phyloP scores from a whole-genome alignment of 2,113 vertebrate genomes.

The Malurus melanocephalus region DNA sequence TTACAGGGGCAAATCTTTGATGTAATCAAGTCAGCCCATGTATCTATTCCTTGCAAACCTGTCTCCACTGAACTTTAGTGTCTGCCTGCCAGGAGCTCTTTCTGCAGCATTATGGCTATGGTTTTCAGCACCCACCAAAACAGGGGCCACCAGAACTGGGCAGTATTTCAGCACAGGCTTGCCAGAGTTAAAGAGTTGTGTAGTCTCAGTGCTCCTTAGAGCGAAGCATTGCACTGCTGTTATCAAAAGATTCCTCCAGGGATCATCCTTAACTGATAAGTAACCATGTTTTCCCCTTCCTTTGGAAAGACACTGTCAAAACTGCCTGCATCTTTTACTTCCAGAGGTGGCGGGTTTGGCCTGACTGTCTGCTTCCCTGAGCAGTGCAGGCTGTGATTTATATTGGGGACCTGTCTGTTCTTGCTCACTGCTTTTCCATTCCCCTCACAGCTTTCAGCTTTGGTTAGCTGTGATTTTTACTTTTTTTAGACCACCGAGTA shows the following conservation, averaged over 20 bases:
- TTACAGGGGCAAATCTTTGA: background rate
- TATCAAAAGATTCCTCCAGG: rapidly evolving
- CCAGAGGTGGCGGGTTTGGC: background rate
- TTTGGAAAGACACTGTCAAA: background rate
- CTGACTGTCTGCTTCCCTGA: background rate
- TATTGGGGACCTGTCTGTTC: background rate
- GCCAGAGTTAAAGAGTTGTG: background rate
- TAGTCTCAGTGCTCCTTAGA: background rate
- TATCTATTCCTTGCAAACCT: background rate
- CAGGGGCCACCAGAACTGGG: too few relatives aligned
- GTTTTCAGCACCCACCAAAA: background rate
- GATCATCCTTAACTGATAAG: background rate
- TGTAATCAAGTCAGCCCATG: background rate
- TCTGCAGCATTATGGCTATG: rapidly evolving
- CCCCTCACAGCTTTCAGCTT: background rate
- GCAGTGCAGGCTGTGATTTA: background rate
- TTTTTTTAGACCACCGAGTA: background rate
- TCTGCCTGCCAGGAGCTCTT: background rate
- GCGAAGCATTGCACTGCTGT: background rate
- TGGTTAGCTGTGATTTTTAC: background rate
- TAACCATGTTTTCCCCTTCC: background rate
- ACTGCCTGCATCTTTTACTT: background rate
- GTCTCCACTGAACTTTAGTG: background rate
- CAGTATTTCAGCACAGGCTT: rapidly evolving
- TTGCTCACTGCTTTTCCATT: background rate